These are phyloP conservation scores for Pygmarrhopalites habei DNA, from an alignment of 1,140 invertebrate species.

Conservation along the genomic window DNA sequence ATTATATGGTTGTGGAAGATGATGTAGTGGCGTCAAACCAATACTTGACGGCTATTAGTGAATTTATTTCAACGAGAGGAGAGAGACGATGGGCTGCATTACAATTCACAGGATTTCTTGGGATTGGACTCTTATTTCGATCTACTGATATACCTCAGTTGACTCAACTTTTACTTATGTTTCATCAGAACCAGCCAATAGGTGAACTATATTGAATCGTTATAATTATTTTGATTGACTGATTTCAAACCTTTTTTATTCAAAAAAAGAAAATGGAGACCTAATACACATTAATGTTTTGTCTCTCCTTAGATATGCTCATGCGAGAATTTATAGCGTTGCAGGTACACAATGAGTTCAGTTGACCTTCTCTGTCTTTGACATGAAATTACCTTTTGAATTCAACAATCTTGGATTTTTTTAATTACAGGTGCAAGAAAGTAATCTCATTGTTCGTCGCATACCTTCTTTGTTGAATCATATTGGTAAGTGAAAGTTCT, in stretches of 20 bases:
- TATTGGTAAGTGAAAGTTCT: too few relatives aligned
- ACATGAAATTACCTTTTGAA: not conserved
- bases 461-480: constrained; percentile 38
- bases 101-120: constrained; percentile 32
- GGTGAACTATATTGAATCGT: constrained; percentile 12
- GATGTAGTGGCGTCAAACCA: constrained; percentile 30
- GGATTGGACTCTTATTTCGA: constrained; percentile 33
- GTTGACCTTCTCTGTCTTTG: constrained; percentile 30
- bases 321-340: too few relatives aligned
- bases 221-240: not conserved
- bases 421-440: constrained; percentile 18
- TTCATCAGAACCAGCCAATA: constrained; percentile 35
- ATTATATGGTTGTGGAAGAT: constrained; percentile 38
- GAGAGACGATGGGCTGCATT: constrained; percentile 30
- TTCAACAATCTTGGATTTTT: too few relatives aligned
- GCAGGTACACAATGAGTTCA: constrained; percentile 24
- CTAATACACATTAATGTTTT: too few relatives aligned
- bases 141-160: constrained; percentile 24
- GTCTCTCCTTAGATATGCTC: constrained; percentile 14
- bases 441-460: constrained; percentile 15
- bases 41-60: constrained; percentile 32
- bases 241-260: not conserved
- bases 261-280: not conserved
- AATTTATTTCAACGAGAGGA: constrained; percentile 20
- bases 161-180: constrained; percentile 29